Percentiles rank a stretch among this genome's conserved stretches.
These are phyloP conservation scores for Argyresthia albistria DNA, from an alignment of 2,888 invertebrate species.

Conservation along the genomic window DNA sequence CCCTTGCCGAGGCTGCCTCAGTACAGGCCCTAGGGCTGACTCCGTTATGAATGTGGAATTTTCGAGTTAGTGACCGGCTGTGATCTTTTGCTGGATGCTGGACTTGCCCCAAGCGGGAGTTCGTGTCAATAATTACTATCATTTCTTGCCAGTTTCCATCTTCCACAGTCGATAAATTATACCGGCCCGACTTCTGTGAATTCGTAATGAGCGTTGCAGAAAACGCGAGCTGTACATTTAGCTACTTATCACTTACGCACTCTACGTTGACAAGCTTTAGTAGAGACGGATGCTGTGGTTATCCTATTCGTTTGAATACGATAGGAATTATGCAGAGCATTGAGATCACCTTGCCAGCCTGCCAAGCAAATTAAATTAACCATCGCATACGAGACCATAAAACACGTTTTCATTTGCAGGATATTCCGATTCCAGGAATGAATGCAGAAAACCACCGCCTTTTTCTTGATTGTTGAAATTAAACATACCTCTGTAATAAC, in stretches of 20 bases:
- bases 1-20: conserved; percentile 22
- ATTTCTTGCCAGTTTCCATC: conserved; percentile 53
- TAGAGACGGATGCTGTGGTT: too few relatives aligned
- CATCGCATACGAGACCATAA: too few relatives aligned
- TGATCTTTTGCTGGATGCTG: conserved; percentile 44
- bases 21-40: conserved; percentile 44
- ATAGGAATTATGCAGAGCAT: too few relatives aligned
- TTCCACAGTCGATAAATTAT: conserved; percentile 50
- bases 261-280: conserved; percentile 4
- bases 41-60: conserved; percentile 62
- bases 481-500: too few relatives aligned
- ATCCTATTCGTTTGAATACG: too few relatives aligned
- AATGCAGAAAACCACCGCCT: too few relatives aligned
- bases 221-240: conserved; percentile 31
- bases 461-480: too few relatives aligned
- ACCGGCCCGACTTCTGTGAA: conserved; percentile 52
- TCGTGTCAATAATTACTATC: conserved; percentile 69
- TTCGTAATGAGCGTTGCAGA: conserved; percentile 51
- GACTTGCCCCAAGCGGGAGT: conserved; percentile 30
- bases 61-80: conserved; percentile 59
- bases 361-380: too few relatives aligned
- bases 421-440: too few relatives aligned
- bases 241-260: conserved; percentile 23
- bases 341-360: too few relatives aligned
- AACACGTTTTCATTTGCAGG: too few relatives aligned